phyloP scores from a whole-genome alignment of 2,797 vertebrate species.

The Aeoliscus strigatus region DNA sequence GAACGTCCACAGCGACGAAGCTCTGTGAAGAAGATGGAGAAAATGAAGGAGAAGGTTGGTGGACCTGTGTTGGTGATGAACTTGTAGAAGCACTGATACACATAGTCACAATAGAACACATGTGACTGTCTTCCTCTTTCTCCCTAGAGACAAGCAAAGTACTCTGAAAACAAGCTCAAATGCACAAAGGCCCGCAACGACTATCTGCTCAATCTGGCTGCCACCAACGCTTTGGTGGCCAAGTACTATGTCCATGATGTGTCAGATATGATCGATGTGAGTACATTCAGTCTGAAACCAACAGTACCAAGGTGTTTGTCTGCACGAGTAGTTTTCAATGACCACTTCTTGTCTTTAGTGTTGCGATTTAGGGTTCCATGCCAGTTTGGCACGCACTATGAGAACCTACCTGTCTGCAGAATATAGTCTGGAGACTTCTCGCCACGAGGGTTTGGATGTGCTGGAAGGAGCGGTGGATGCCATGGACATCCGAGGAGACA shows the following conservation, averaged over 20 bases:
- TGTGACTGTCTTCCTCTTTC: slow-evolving; percentile 20
- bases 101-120: too few species aligned
- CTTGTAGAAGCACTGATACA: too few species aligned
- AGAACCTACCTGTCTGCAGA: slow-evolving; percentile 96
- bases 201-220: slow-evolving; percentile 93
- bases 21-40: slow-evolving; percentile 97
- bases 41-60: slow-evolving; percentile 96
- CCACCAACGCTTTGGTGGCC: slow-evolving; percentile 90
- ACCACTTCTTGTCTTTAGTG: slow-evolving; percentile 70
- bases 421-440: slow-evolving; percentile 95
- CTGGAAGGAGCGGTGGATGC: slow-evolving; percentile 92
- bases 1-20: slow-evolving; percentile 90
- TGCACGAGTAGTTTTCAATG: too few species aligned
- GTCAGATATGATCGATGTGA: slow-evolving; percentile 96
- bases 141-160: slow-evolving; percentile 94
- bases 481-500: slow-evolving; percentile 93
- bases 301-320: too few species aligned
- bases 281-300: slow-evolving; percentile 39
- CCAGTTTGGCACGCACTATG: slow-evolving; percentile 90
- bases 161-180: slow-evolving; percentile 98
- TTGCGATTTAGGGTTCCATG: slow-evolving; percentile 94
- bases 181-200: slow-evolving; percentile 97
- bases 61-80: too few species aligned
- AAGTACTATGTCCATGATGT: slow-evolving; percentile 99
- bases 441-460: slow-evolving; percentile 92